phyloP scores from a whole-genome alignment of 1,140 invertebrate species.

The Trichonephila inaurata region DNA sequence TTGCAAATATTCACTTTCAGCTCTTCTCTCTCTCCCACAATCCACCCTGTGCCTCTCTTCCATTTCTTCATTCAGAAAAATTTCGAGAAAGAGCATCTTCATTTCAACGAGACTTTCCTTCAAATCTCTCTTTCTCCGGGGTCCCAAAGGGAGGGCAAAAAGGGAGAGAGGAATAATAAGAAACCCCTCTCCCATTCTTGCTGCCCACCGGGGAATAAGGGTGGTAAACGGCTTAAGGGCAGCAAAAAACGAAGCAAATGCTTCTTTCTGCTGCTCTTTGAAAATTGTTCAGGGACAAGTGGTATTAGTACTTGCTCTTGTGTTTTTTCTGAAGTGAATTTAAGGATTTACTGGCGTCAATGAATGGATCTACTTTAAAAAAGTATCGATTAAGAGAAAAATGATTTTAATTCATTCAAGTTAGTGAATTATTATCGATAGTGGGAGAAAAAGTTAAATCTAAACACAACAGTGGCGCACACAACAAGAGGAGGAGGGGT shows the following conservation, averaged over 20 bases:
- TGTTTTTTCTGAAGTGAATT: background rate
- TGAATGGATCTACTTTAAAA: background rate
- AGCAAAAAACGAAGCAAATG: conserved; percentile 14
- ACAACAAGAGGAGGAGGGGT: too few species aligned
- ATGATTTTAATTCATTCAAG: background rate
- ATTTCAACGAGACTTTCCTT: conserved; percentile 17
- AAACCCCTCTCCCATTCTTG: conserved; percentile 19
- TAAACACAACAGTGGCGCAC: too few species aligned
- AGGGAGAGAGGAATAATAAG: conserved; percentile 58
- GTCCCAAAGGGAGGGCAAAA: background rate
- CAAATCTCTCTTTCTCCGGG: conserved; percentile 30
- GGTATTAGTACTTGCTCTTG: conserved; percentile 1
- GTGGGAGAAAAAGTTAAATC: too few species aligned
- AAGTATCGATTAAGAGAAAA: background rate
- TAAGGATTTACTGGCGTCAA: background rate
- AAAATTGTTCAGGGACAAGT: background rate
- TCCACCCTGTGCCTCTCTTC: background rate
- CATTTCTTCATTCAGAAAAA: conserved; percentile 35
- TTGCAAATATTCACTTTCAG: conserved; percentile 29
- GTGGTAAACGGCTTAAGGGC: conserved; percentile 59
- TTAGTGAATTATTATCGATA: too few species aligned
- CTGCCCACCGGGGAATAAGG: background rate
- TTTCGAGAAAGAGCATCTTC: conserved; percentile 48
- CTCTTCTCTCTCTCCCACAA: background rate
- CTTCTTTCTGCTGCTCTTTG: background rate